phyloP scores from a whole-genome alignment of 2,888 invertebrate species.

The Melanostoma mellinum region DNA sequence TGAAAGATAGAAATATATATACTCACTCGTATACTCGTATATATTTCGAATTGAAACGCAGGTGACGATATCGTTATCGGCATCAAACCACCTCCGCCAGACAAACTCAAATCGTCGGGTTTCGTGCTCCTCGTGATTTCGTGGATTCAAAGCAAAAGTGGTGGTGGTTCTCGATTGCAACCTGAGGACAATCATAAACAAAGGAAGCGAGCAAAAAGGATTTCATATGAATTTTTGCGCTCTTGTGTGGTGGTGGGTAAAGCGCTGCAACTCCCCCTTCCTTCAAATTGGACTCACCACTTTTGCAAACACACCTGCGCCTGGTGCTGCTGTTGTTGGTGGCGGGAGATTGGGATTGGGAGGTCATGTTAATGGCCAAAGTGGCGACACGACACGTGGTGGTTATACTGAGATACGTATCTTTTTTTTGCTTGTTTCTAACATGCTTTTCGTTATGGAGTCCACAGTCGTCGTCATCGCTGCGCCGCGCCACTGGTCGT shows the following conservation, averaged over 20 bases:
- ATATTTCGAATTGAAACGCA: conserved; percentile 55
- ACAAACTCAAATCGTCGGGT: conserved; percentile 25
- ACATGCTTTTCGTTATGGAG: conserved; percentile 30
- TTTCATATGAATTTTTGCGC: conserved; percentile 24
- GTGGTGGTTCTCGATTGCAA: conserved; percentile 1
- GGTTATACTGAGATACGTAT: conserved; percentile 43
- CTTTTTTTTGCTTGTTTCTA: conserved; percentile 57
- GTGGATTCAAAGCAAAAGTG: not conserved
- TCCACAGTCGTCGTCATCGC: conserved; percentile 23
- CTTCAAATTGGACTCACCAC: conserved; percentile 6
- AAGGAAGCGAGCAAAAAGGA: conserved; percentile 51
- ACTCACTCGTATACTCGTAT: too few species aligned
- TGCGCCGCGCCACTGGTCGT: conserved; percentile 17
- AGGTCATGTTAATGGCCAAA: conserved; percentile 68
- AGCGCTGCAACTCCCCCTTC: conserved; percentile 15
- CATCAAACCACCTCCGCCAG: conserved; percentile 21
- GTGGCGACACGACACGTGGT: conserved; percentile 70
- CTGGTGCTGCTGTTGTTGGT: conserved; percentile 7
- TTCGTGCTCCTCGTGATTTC: conserved; percentile 10
- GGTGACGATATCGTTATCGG: conserved; percentile 31
- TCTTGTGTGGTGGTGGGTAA: conserved; percentile 1
- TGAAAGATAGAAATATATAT: too few species aligned
- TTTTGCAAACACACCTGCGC: conserved; percentile 48
- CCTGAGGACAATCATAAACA: conserved; percentile 38
- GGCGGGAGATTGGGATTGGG: conserved; percentile 52